Evolutionary conservation across 2,113 vertebrate species (phyloP), one percentile per base, ranked within the genome.

Genomic region (Alosa alosa): DNA sequence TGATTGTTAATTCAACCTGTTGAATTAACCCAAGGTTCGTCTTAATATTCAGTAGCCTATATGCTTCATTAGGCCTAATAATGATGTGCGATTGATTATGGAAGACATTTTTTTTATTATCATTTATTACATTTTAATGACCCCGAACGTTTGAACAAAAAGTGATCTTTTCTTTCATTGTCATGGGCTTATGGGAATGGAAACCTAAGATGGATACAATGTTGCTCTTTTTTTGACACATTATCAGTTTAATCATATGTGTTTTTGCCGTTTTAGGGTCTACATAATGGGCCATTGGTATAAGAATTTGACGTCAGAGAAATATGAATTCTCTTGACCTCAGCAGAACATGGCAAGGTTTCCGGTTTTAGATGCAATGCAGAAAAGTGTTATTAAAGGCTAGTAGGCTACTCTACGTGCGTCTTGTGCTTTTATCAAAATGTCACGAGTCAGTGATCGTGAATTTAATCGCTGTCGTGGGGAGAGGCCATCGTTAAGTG

Each of bases 351-450:
- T 50, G 47, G 13, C 39, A 86, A 90, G 81, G 86, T 44, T 25
- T 84, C 36, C n/a, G 72, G 83, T 83, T 84, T 49, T 25, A 88
- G 60, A 44, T 83, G 44, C 44, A 49, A 20, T 10, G 83, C 84
- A 60, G 89, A 88, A 89, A 85, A 39, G 25, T 18, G 36, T 39
- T 31, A 78, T 36, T 78, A 36, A 41, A 17, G 72, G 31, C 10
- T 4, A 1, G 25, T 36, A 78, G 84, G 88, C 41, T 83, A 84
- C 86, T 87, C 41, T 83, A 84, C 86, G 83, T 84, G 1, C 89
- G 83, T 86, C 86, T 50, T 84, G 1, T 89, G 94, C 94, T 95
- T 94, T 95, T 95, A 95, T 91, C 90, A 91, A 95, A 96, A 96
- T 95, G 94, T 92, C 94, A 95, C 89, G 87, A 91, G 89, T 91